Evolutionary conservation across 2,888 invertebrate genomes (phyloP), one percentile per base, ranked within the genome.

Genomic region (Galerucella pusilla): DNA sequence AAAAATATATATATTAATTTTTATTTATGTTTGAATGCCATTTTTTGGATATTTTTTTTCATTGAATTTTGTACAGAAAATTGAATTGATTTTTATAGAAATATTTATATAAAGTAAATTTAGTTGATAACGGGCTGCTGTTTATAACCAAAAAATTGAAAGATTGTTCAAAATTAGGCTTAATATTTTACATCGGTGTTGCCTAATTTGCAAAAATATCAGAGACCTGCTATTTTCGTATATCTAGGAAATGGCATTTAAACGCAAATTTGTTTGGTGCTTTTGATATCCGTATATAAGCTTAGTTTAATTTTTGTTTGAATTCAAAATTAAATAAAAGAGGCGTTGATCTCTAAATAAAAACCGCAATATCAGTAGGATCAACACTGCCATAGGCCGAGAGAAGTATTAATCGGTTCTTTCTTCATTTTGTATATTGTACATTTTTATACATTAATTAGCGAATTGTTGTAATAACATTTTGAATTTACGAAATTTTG

Each of bases 361-460:
- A 71, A 78, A 79, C 78, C 81, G 83, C 83, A 84, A 84, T 84
- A 83, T 76, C 65, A 60, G 71, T 72, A 63, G 60, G 77, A 77
- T 81, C 79, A 83, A 83, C 83, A 84, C 84, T 84, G 84, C 84
- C 84, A 83, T 82, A 77, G 79, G 80, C 80, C 78, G 75, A 78
- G 75, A 77, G 76, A 67, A 67, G 65, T 65, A 68, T 75, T 71
- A 59, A 73, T 76, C 75, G 76, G 76, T n/a, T n/a, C n/a, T n/a
- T 72, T 75, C 57, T 61, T 49, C 61, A 76, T 78, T 80, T 79
- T 79, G 79, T 80, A 80, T 79, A 78, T 79, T 80, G 80, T 80
- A 80, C 77, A 79, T 79, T 79, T 57, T 73, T 79, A 73, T 72
- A 76, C 71, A 68, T 73, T 76, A 74, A 78, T 76, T 75, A 77